phyloP scores from a whole-genome alignment of 2,797 vertebrate genomes.

The Furcifer pardalis region DNA sequence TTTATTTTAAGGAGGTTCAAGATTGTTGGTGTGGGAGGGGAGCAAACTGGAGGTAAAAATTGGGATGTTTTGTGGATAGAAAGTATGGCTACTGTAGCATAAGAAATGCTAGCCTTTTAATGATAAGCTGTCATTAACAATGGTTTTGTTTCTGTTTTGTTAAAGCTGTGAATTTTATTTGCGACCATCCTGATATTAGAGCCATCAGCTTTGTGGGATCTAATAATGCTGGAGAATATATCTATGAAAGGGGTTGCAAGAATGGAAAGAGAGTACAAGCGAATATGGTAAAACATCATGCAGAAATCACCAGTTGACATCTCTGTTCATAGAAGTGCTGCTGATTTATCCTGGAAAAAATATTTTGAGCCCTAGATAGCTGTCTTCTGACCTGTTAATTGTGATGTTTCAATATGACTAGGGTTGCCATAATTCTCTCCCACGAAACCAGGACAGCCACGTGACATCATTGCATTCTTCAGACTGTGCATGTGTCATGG shows the following conservation, averaged over 20 bases:
- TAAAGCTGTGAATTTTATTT: constrained; percentile 96
- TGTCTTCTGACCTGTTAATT: neutral
- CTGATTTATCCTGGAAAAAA: neutral
- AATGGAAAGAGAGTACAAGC: constrained; percentile 96
- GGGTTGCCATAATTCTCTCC: too few species aligned
- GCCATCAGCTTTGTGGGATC: constrained; percentile 99
- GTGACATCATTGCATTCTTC: too few species aligned
- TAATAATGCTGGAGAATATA: constrained; percentile 96
- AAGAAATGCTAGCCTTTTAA: neutral
- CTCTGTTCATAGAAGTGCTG: constrained; percentile 1
- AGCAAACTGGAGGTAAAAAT: neutral
- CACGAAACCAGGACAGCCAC: too few species aligned
- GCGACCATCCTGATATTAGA: constrained; percentile 93
- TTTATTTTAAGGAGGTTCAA: neutral
- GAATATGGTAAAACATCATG: constrained; percentile 87
- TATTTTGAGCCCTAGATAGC: neutral
- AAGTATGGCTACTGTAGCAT: neutral
- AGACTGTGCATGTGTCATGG: too few species aligned
- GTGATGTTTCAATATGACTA: neutral
- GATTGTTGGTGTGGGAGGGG: too few species aligned
- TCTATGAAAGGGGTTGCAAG: constrained; percentile 93
- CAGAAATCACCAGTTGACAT: neutral
- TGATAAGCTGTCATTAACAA: constrained; percentile 33
- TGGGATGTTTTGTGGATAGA: fast-evolving
- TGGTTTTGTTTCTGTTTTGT: constrained; percentile 54